A percentile compares a stretch with the other conserved stretches of the same genome.
Conservation (phyloP, 2,797 vertebrate genomes). For the Triplophysa yarkandensis region DNA sequence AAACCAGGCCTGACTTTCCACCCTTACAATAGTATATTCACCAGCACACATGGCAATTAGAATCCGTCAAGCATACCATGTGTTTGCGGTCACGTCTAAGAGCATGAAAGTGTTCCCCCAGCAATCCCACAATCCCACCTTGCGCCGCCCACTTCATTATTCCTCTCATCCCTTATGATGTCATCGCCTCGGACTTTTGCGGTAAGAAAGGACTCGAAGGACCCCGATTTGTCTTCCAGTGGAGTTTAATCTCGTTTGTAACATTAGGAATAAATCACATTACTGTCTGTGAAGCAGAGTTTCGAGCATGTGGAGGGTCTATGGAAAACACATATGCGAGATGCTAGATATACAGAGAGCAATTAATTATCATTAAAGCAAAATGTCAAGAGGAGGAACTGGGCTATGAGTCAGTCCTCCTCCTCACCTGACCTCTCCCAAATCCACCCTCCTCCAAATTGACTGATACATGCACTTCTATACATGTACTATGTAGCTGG, state of each 20-base stretch:
- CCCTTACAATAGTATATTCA: conserved; percentile 43
- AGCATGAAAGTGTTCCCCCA: conserved; percentile 49
- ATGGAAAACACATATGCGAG: conserved; percentile 57
- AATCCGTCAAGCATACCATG: conserved; percentile 57
- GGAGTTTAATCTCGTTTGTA: conserved; percentile 61
- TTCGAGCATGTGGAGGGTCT: conserved; percentile 50
- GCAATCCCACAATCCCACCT: conserved; percentile 48
- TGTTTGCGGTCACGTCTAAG: conserved; percentile 61
- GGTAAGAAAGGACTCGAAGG: conserved; percentile 38
- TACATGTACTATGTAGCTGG: conserved; percentile 12
- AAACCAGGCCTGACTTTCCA: conserved; percentile 18
- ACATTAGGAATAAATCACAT: conserved; percentile 59
- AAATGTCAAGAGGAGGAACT: conserved; percentile 56
- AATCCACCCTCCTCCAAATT: neutral
- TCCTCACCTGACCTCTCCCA: conserved; percentile 11
- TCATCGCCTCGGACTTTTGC: conserved; percentile 49
- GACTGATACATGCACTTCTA: conserved; percentile 27
- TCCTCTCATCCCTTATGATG: conserved; percentile 56
- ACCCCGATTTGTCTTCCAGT: conserved; percentile 49
- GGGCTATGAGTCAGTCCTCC: conserved; percentile 41
- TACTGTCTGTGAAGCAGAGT: conserved; percentile 50
- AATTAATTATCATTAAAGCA: conserved; percentile 61
- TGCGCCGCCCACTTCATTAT: conserved; percentile 36
- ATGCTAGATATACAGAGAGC: conserved; percentile 50
- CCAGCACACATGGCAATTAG: conserved; percentile 44